These are phyloP conservation scores for Ceyx melanurus DNA, from an alignment of 2,113 vertebrate species.

Conservation along the genomic window DNA sequence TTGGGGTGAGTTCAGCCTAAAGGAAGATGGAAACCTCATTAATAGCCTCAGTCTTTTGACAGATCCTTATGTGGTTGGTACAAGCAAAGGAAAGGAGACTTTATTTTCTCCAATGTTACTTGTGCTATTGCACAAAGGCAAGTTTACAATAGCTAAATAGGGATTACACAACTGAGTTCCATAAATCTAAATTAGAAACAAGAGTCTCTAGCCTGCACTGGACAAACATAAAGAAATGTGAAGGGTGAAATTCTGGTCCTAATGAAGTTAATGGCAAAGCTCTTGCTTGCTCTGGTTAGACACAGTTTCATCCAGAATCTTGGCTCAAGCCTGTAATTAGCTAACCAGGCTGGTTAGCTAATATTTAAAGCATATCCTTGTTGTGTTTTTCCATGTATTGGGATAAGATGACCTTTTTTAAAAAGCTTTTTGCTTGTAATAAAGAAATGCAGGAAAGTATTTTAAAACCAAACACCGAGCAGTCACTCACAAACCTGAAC, in stretches of 20 bases:
- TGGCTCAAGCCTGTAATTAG: not conserved
- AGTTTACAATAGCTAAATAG: slow-evolving; percentile 5
- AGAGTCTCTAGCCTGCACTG: not conserved
- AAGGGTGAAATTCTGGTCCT: slow-evolving; percentile 15
- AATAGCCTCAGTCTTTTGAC: not conserved
- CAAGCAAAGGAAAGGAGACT: not conserved
- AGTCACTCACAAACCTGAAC: not conserved
- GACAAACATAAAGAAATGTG: not conserved
- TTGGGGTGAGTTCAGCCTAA: not conserved
- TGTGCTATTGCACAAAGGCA: not conserved
- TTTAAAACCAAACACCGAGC: not conserved
- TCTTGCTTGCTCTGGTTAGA: not conserved
- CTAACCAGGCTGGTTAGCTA: not conserved
- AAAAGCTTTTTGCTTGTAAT: not conserved
- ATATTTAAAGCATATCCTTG: not conserved
- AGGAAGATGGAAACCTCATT: not conserved
- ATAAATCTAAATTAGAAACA: slow-evolving; percentile 47
- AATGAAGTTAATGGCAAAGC: slow-evolving; percentile 14
- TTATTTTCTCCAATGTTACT: not conserved
- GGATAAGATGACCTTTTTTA: not conserved
- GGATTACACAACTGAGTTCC: slow-evolving; percentile 22
- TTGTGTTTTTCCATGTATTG: not conserved
- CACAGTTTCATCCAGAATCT: not conserved
- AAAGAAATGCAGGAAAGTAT: not conserved
- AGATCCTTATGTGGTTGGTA: not conserved